These are phyloP conservation scores for Adrianichthys oophorus DNA, from an alignment of 2,797 vertebrate species.

Conservation along the genomic window DNA sequence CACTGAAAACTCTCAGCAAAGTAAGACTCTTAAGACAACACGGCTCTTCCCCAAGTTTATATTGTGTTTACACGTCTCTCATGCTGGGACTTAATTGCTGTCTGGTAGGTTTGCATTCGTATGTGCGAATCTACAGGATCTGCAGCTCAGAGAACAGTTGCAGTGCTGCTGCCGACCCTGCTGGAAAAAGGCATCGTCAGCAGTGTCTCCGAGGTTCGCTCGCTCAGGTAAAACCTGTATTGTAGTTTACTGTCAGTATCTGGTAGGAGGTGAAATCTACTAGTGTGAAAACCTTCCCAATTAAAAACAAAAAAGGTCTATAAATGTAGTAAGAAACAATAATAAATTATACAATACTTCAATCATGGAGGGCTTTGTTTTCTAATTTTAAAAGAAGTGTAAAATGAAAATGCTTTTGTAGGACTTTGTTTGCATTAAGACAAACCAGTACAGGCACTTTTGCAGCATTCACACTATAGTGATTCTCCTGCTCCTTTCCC, in stretches of 20 bases:
- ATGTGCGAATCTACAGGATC: conserved; percentile 93
- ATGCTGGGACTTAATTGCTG: conserved; percentile 1
- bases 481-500: no score
- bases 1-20: conserved; percentile 97
- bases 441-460: no score
- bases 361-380: neutral
- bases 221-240: conserved; percentile 84
- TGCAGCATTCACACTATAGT: no score
- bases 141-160: conserved; percentile 87
- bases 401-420: no score
- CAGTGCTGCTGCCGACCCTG: conserved; percentile 89
- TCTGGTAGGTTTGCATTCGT: conserved; percentile 89
- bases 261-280: no score
- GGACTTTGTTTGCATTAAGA: no score
- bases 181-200: conserved; percentile 95
- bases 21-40: conserved; percentile 63
- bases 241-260: no score
- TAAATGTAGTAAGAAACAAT: no score
- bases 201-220: conserved; percentile 90
- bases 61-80: neutral
- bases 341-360: no score
- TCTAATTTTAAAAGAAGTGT: no score
- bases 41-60: neutral
- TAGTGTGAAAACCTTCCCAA: no score
- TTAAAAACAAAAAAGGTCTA: no score